These are phyloP conservation scores for Muricea muricata DNA, from an alignment of 92 coral and sea anemone species.

Conservation along the genomic window DNA sequence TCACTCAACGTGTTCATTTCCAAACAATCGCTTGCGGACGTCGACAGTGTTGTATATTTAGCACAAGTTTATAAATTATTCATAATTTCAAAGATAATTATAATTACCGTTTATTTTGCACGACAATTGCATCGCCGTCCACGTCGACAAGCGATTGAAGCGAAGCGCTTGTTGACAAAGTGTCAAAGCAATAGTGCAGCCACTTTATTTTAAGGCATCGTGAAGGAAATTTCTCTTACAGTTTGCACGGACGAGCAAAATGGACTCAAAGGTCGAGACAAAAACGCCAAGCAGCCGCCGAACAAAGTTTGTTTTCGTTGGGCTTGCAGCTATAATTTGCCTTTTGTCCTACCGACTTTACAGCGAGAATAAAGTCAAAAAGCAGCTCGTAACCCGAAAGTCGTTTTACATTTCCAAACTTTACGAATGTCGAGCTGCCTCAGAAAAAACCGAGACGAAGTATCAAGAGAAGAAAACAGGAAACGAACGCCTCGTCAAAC, in stretches of 20 bases:
- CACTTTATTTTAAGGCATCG: not conserved
- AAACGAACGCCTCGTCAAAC: too few relatives aligned
- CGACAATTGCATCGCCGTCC: not conserved
- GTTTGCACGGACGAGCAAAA: not conserved
- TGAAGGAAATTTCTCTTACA: not conserved
- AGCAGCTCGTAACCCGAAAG: conserved; percentile 2
- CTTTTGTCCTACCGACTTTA: conserved; percentile 8
- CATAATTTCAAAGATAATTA: not conserved
- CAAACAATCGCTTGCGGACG: too few relatives aligned
- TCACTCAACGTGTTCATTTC: too few relatives aligned
- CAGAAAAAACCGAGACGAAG: not conserved
- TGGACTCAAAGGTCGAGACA: not conserved
- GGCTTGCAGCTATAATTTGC: not conserved
- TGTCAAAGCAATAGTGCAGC: not conserved
- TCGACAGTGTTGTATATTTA: not conserved
- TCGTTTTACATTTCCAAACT: conserved; percentile 1
- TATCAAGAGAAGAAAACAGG: not conserved
- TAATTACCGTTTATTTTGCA: too few relatives aligned
- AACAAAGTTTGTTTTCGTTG: not conserved
- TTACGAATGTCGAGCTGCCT: not conserved
- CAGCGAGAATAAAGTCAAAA: not conserved
- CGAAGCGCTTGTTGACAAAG: not conserved
- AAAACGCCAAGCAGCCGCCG: conserved; percentile 16
- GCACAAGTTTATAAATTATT: not conserved
- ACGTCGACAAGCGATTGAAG: not conserved